Base-by-base conservation (phyloP, 2,797 vertebrate genomes). In the Pachyuromys duprasi region DNA sequence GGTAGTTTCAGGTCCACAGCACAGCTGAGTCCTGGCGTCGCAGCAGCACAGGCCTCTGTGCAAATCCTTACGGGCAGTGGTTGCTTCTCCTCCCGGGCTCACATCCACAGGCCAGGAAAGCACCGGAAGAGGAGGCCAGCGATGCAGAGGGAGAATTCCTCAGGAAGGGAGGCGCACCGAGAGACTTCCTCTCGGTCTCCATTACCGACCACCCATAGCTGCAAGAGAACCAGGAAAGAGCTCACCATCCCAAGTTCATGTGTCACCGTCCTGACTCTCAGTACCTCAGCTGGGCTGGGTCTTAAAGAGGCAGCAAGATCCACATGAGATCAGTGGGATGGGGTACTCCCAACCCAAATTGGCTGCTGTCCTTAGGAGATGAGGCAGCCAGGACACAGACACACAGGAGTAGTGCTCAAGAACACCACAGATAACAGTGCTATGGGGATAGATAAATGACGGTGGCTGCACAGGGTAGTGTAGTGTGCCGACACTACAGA, bases 141-240 rank as follows among this genome's bases (percentile, higher is more conserved):
- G 74, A 53, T n/a, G 20, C 28, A 78, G 83, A 79, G 70, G n/a
- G 7, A n/a, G 65, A 86, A 82, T 91, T 94, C 74, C 45, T 93
- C 55, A 31, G 82, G 18, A 91, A 79, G 63, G 17, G 62, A 82
- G 62, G 55, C 26, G 15, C 39, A 49, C 49, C 36, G 2, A 15
- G 33, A 63, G 3, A 26, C n/a, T 55, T 78, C 13, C 26, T 70
- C 74, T 75, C 82, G 5, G 31, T 69, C n/a, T 55, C 82, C 11
- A 18, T 28, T 79, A 39, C 70, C 2, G 17, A 5, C 86, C 20
- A 39, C 39, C 55, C 53, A 5, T 18, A 84, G 81, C 81, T 62
- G 33, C 70, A 70, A 39, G 63, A 65, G 53, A 72, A 87, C 45
- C 39, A 24, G 31, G 39, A 45, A 49, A 53, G 53, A 86, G 15